phyloP scores from a whole-genome alignment of 2,888 invertebrate species.

The Mythimna lalbum region DNA sequence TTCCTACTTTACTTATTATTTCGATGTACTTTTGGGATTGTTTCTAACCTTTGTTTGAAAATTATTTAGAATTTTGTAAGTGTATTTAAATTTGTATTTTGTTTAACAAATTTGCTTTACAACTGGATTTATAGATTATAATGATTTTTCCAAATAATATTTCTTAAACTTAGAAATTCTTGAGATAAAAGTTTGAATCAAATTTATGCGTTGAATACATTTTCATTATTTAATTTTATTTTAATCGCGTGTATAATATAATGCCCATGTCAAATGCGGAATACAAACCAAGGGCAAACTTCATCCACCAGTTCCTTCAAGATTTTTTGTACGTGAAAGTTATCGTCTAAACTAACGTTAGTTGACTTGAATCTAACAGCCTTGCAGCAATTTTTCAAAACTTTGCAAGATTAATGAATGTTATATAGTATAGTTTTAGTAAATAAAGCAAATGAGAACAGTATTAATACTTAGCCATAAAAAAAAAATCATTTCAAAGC shows the following conservation, averaged over 20 bases:
- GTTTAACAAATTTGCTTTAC: background rate
- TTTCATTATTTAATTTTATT: too few species aligned
- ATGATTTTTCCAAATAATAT: too few species aligned
- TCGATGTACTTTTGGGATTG: slow-evolving; percentile 30
- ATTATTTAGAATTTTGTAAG: slow-evolving; percentile 29
- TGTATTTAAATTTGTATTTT: slow-evolving; percentile 19
- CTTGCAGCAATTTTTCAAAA: background rate
- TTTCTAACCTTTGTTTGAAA: slow-evolving; percentile 32
- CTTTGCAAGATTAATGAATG: background rate
- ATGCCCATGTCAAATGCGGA: background rate
- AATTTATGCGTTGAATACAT: too few species aligned
- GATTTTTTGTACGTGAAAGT: slow-evolving; percentile 15
- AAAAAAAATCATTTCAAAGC: too few species aligned
- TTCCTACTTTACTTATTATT: slow-evolving; percentile 51
- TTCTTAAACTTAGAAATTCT: too few species aligned
- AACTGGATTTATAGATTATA: background rate
- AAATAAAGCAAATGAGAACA: too few species aligned
- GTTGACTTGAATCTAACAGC: slow-evolving; percentile 8
- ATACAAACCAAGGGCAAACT: background rate
- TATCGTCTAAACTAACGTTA: slow-evolving; percentile 17
- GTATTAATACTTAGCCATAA: too few species aligned
- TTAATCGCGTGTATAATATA: too few species aligned
- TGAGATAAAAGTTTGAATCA: too few species aligned
- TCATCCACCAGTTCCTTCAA: slow-evolving; percentile 31
- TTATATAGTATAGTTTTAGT: too few species aligned